Base-by-base conservation (phyloP, 2,113 vertebrate genomes). In the Spizaetus ornatus region DNA sequence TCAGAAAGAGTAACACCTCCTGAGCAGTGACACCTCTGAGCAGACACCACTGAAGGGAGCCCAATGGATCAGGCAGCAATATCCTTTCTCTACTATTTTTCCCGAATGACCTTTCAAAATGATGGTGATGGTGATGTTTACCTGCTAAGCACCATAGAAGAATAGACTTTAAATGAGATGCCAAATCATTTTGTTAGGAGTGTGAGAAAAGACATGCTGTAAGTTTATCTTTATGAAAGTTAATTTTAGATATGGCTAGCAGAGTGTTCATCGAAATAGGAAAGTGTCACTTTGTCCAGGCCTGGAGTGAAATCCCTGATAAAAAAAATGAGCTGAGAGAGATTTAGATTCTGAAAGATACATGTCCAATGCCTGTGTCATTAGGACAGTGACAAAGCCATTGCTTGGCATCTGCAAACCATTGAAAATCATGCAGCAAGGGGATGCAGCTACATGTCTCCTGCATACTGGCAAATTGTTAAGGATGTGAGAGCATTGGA, bases 211-310 rank as follows among this genome's bases (percentile, higher is more conserved):
- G 86, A 53, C 48, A 40, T 0, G 4, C 52, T 91, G 12, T 18
- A 53, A 31, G 72, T 93, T 95, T 90, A 90, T 95, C 87, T 93
- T 48, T 77, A 58, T 36, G 74, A 59, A 90, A 81, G 84, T 90
- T 91, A 50, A 96, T 96, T 96, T 94, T 59, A 91, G 91, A 74
- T 81, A 83, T 0, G 16, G 78, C 83, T 16, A 23, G n/a, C 53
- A 67, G 69, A 82, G 55, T 40, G 66, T 58, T 77, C 84, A 48
- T 85, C n/a, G 69, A 34, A 95, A 94, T 36, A 74, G 78, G 16
- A 31, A 91, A 73, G 62, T 56, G 74, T 88, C 81, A 65, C 3
- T 85, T 93, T 90, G 10, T 70, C 82, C 76, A 81, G 67, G 59
- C 22, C 78, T 76, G n/a, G 58, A 90, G 81, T 80, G 82, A 95